These are phyloP conservation scores for Volucella inflata DNA, from an alignment of 2,888 invertebrate species.

Conservation along the genomic window DNA sequence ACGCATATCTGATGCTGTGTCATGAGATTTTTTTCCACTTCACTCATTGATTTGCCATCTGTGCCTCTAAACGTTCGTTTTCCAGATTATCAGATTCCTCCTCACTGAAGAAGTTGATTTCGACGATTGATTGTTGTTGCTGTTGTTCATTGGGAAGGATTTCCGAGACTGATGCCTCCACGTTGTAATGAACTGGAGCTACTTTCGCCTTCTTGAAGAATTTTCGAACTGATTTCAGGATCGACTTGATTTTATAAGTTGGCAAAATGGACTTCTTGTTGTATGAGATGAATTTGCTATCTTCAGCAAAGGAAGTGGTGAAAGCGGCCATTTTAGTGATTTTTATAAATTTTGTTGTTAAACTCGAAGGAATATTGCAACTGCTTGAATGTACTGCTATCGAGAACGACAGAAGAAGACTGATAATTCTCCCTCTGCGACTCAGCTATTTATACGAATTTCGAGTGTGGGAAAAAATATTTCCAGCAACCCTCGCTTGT, in stretches of 20 bases:
- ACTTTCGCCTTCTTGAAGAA: slow-evolving; percentile 73
- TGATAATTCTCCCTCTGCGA: slow-evolving; percentile 76
- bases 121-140: slow-evolving; percentile 14
- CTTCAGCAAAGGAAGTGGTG: slow-evolving; percentile 38
- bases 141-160: slow-evolving; percentile 53
- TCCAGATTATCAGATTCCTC: slow-evolving; percentile 77
- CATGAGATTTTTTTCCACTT: neutral
- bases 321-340: slow-evolving; percentile 77
- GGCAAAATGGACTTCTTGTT: slow-evolving; percentile 76
- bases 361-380: neutral
- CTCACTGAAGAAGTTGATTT: slow-evolving; percentile 63
- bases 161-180: slow-evolving; percentile 54
- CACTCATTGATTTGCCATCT: slow-evolving; percentile 41
- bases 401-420: slow-evolving; percentile 64
- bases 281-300: slow-evolving; percentile 43
- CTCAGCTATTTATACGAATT: slow-evolving; percentile 78
- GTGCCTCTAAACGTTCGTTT: slow-evolving; percentile 77
- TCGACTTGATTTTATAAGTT: slow-evolving; percentile 77
- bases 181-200: slow-evolving; percentile 33
- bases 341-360: slow-evolving; percentile 19
- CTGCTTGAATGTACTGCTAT: slow-evolving; percentile 41
- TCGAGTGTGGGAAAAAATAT: neutral
- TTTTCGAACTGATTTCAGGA: slow-evolving; percentile 77
- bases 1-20: slow-evolving; percentile 12
- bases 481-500: neutral